Evolutionary conservation across 2,888 invertebrate species (phyloP), one percentile per base, ranked within the genome.

Genomic region (Gastracanthus pulcherrimus): DNA sequence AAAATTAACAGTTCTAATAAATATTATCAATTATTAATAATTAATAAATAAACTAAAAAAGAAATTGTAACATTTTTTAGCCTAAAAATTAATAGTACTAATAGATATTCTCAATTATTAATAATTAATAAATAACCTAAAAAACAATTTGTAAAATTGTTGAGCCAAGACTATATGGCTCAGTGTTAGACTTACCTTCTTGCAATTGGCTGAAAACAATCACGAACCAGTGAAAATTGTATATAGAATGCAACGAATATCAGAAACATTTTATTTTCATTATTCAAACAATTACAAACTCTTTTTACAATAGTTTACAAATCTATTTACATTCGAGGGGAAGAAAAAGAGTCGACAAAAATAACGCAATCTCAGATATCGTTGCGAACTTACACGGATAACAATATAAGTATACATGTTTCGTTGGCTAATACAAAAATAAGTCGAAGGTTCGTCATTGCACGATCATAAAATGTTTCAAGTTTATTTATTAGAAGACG

Each of bases 291-390:
- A 51, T 64, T 75, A 64, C 34, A 75, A 75, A 75, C 36, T 64
- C 23, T 48, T 48, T 74, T 64, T 76, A 76, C 55, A 76, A 66
- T 76, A 76, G 66, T 76, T 66, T 76, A 76, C 66, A 76, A 66
- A 66, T 66, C 34, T 76, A 76, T 74, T 74, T 74, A 74, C 60
- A 74, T 23, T 74, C 60, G 38, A 34, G 3, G 31, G 26, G 41
- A 23, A 62, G 9, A 16, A 31, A 62, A 23, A 34, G 16, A n/a
- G 29, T 51, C 48, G 60, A 29, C 13, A 34, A 70, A 36, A 70
- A 51, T 9, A 9, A 13, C 7, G 1, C n/a, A 36, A 29, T 67
- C 41, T 23, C n/a, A 41, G n/a, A 16, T 16, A 26, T 67, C 16
- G 19, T 9, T 2, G 3, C 6, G 1, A 51, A 51, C 1, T 51